Percentiles rank a stretch among this genome's conserved stretches.
These are phyloP conservation scores for Drosophila nikananu DNA, from an alignment of 1,140 invertebrate genomes.

Conservation along the genomic window DNA sequence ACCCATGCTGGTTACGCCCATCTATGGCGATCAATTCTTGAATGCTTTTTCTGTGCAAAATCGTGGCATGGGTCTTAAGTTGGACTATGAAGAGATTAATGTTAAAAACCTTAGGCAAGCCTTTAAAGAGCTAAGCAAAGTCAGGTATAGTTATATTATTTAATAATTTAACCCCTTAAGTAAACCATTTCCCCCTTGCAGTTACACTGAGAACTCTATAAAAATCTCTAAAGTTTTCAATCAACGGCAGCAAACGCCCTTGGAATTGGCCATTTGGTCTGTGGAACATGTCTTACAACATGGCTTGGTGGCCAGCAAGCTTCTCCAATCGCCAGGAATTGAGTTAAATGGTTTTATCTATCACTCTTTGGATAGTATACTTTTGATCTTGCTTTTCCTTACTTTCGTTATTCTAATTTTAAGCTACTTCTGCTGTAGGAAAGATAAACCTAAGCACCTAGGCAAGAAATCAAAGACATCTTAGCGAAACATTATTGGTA, in stretches of 20 bases:
- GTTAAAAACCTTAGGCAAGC: slow-evolving; percentile 19
- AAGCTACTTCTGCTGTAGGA: slow-evolving; percentile 1
- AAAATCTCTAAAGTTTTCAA: slow-evolving; percentile 87
- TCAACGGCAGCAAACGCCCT: slow-evolving; percentile 87
- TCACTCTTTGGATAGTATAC: slow-evolving; percentile 72
- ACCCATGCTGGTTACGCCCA: slow-evolving; percentile 91
- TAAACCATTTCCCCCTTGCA: slow-evolving; percentile 63
- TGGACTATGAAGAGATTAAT: slow-evolving; percentile 85
- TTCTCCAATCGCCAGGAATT: slow-evolving; percentile 85
- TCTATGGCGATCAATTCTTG: slow-evolving; percentile 89
- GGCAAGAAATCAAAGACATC: slow-evolving; percentile 30
- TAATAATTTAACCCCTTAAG: background rate
- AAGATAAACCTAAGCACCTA: background rate
- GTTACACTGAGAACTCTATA: slow-evolving; percentile 85
- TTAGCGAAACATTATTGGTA: slow-evolving; percentile 15
- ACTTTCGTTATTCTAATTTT: slow-evolving; percentile 4
- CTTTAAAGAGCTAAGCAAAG: slow-evolving; percentile 48
- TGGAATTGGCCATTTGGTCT: slow-evolving; percentile 90
- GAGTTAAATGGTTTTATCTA: slow-evolving; percentile 83
- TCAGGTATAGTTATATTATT: slow-evolving; percentile 31
- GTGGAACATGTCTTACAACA: slow-evolving; percentile 88
- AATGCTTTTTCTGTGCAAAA: slow-evolving; percentile 87
- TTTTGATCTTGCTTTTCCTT: slow-evolving; percentile 17
- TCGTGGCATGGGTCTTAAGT: slow-evolving; percentile 87
- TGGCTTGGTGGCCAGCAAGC: slow-evolving; percentile 85